A percentile compares a stretch with the other conserved stretches of the same genome.
Evolutionary conservation across 92 coral and sea anemone genomes (phyloP).

Genomic region (Diadumene lineata): DNA sequence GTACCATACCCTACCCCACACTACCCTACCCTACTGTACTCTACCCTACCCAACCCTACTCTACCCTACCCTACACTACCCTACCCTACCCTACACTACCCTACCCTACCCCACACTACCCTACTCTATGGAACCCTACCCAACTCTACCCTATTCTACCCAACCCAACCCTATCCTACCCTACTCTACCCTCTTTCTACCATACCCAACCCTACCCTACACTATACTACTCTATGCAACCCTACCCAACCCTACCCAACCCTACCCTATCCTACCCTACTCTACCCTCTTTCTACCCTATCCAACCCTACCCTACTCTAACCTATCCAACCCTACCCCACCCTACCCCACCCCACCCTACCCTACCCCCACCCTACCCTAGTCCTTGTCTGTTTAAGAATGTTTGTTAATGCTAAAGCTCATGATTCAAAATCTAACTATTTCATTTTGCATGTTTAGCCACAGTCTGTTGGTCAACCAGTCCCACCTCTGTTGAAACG

Average conservation of each 20-base stretch:
- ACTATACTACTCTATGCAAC: slow-evolving; percentile 2
- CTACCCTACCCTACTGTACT: neutral
- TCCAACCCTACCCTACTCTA: neutral
- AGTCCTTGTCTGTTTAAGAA: neutral
- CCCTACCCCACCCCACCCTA: neutral
- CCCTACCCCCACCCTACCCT: too few relatives aligned
- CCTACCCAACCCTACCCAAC: slow-evolving; percentile 9
- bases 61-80: neutral
- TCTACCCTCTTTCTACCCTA: neutral
- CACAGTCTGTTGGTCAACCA: slow-evolving; percentile 92
- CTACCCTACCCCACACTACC: slow-evolving; percentile 10
- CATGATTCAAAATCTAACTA: neutral
- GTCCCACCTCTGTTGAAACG: slow-evolving; percentile 90
- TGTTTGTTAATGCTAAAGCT: neutral
- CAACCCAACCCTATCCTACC: slow-evolving; percentile 17
- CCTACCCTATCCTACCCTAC: slow-evolving; percentile 3
- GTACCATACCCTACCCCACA: neutral
- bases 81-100: slow-evolving; percentile 7
- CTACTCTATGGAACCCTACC: slow-evolving; percentile 15
- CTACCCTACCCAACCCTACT: neutral
- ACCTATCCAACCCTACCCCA: neutral
- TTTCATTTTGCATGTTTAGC: slow-evolving; percentile 28
- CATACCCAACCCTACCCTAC: slow-evolving; percentile 13
- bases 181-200: slow-evolving; percentile 3
- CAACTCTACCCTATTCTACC: slow-evolving; percentile 15